Evolutionary conservation across 2,797 vertebrate genomes (phyloP).

Genomic region (Nyctibius grandis): DNA sequence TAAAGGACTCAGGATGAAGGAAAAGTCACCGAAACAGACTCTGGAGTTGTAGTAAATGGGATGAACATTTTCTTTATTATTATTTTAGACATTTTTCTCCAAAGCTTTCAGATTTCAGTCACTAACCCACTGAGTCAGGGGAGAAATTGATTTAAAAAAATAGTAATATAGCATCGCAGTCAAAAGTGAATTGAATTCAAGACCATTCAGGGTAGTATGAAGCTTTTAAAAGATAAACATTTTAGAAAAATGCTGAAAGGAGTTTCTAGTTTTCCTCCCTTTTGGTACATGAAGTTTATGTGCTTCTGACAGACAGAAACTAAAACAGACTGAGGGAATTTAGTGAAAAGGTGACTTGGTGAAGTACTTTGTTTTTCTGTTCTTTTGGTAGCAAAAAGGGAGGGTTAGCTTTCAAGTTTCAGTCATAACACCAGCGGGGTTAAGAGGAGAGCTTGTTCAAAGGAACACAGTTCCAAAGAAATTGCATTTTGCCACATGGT

Average conservation of each 20-base stretch:
- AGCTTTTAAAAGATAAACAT: not conserved
- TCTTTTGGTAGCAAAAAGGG: not conserved
- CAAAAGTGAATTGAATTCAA: not conserved
- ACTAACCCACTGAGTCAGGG: not conserved
- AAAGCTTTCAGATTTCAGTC: conserved; percentile 42
- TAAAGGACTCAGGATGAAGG: not conserved
- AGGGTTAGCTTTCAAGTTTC: not conserved
- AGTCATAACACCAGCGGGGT: not conserved
- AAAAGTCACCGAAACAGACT: not conserved
- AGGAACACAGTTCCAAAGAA: conserved; percentile 32
- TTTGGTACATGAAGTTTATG: not conserved
- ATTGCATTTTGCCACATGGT: conserved; percentile 50
- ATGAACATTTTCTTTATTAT: conserved; percentile 51
- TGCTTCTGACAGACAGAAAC: not conserved
- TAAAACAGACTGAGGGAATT: not conserved
- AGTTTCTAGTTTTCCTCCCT: not conserved
- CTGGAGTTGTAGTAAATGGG: not conserved
- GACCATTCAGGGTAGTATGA: not conserved
- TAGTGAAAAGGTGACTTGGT: not conserved
- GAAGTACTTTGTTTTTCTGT: not conserved
- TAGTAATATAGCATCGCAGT: not conserved
- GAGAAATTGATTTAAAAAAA: conserved; percentile 27
- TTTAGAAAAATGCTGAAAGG: not conserved
- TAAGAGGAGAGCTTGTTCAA: conserved; percentile 22
- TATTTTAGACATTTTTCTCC: conserved; percentile 53